Percentiles rank a stretch among this genome's conserved stretches.
These are phyloP conservation scores for Eulithis testata DNA, from an alignment of 2,888 invertebrate genomes.

Conservation along the genomic window DNA sequence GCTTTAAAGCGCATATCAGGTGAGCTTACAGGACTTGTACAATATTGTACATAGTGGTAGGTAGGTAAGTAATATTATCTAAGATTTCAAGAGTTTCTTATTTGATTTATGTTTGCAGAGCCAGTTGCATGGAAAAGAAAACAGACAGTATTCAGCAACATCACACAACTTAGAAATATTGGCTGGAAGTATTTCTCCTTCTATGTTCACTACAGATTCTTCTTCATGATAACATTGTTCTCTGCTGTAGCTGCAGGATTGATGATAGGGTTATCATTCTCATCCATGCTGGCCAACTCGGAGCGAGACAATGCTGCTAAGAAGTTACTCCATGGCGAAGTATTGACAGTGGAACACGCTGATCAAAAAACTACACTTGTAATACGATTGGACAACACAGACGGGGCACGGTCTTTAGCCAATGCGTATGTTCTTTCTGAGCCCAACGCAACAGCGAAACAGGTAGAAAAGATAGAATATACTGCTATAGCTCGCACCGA, in stretches of 20 bases:
- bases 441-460: constrained; percentile 47
- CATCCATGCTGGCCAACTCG: constrained; percentile 49
- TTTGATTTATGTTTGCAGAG: constrained; percentile 48
- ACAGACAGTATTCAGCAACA: constrained; percentile 30
- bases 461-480: constrained; percentile 56
- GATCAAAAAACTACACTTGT: constrained; percentile 57
- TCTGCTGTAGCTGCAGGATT: constrained; percentile 60
- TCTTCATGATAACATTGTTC: constrained; percentile 60
- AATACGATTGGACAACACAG: constrained; percentile 56
- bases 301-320: constrained; percentile 44
- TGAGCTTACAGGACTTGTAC: constrained; percentile 24
- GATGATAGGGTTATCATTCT: constrained; percentile 60
- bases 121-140: constrained; percentile 49
- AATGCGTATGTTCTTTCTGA: constrained; percentile 69
- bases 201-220: constrained; percentile 54
- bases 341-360: constrained; percentile 61
- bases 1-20: constrained; percentile 54
- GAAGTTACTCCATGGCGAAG: constrained; percentile 52
- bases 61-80: too few species aligned
- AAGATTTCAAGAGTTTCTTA: not conserved
- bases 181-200: constrained; percentile 63
- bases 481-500: constrained; percentile 58
- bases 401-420: constrained; percentile 56
- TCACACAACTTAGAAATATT: constrained; percentile 49
- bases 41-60: not conserved